Evolutionary conservation across 2,113 vertebrate genomes (phyloP).

Genomic region (Nothocercus julius): DNA sequence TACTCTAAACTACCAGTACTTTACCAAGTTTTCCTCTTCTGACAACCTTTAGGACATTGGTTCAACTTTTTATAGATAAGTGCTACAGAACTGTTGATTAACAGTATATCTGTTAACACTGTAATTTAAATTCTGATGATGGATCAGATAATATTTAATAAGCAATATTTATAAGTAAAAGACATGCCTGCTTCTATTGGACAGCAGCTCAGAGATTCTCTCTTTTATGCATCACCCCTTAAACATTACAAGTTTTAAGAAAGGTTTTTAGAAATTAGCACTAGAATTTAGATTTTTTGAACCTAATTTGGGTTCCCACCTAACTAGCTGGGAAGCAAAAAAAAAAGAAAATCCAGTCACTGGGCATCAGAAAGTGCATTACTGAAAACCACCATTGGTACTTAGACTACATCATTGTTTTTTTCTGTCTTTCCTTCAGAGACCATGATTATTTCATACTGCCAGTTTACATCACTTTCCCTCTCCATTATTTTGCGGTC

Average conservation of each 20-base stretch:
- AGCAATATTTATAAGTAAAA: background rate
- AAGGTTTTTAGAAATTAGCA: background rate
- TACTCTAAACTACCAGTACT: background rate
- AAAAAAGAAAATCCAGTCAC: background rate
- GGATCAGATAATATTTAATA: background rate
- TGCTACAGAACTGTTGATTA: background rate
- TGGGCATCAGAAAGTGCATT: background rate
- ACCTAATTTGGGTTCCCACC: background rate
- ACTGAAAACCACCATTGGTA: background rate
- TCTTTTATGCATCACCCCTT: background rate
- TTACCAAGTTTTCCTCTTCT: background rate
- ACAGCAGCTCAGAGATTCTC: background rate
- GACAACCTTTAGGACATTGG: background rate
- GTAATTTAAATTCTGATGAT: background rate
- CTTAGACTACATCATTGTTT: background rate
- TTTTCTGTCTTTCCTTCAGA: background rate
- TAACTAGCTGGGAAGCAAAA: background rate
- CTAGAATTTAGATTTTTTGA: background rate
- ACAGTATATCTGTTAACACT: background rate
- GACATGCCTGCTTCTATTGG: background rate
- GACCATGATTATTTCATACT: background rate
- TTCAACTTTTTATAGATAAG: background rate
- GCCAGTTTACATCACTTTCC: rapidly evolving
- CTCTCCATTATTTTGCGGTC: background rate
- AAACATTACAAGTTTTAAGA: background rate